Evolutionary conservation across 2,888 invertebrate genomes (phyloP), one percentile per base, ranked within the genome.

Genomic region (Sipha maydis): DNA sequence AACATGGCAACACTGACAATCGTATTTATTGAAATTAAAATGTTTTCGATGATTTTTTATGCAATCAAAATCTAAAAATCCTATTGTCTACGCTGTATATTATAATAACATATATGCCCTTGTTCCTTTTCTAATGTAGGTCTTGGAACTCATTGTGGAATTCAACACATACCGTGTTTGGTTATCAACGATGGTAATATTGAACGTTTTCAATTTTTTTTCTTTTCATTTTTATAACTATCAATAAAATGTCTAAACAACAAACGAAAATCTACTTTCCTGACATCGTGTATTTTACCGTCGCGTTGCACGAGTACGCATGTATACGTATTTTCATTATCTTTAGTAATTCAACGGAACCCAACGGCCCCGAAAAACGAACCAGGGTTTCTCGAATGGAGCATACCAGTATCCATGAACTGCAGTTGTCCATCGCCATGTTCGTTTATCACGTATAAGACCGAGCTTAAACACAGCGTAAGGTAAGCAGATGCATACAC

Each of bases 321-420:
- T 19, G 56, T 56, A 7, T 11, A 41, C 11, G 8, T 41, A 41
- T 41, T 41, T 9, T 31, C 17, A 28, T 54, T 17, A 28, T 9
- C 11, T 82, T 4, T 7, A 89, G 89, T 89, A 54, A 28, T 85
- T 11, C 89, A 89, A 73, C 84, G 90, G 9, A 90, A 89, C 28
- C 71, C 89, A 3, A 21, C 71, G 34, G 73, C 79, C 5, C 76
- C 89, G 1, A 54, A 84, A 41, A 38, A 89, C 17, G 88, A 89
- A 67, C 89, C 89, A 14, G 90, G 90, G 8, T 90, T 90, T 61
- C 89, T 89, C 1, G 19, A 69, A 17, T 90, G 90, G 90, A 90
- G 89, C 69, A 25, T 89, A 28, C 90, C 90, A 8, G 83, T 85
- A 11, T 85, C 80, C 9, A 90, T 90, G 89, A 89, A 90, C 83